Evolutionary conservation across 2,888 invertebrate species (phyloP).

Genomic region (Choristoneura rosaceana): DNA sequence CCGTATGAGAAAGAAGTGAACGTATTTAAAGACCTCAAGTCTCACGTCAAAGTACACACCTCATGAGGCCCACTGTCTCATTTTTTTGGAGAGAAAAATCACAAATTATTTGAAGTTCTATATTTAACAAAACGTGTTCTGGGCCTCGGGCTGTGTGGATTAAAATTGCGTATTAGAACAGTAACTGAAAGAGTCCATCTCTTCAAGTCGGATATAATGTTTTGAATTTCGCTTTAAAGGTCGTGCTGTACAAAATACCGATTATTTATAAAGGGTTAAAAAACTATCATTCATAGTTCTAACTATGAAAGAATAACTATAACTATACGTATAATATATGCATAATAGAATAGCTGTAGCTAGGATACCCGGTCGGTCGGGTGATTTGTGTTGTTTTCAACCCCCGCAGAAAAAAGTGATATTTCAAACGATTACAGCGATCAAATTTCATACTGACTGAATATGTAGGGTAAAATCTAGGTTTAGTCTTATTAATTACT

Average conservation of each 20-base stretch:
- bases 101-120: background rate
- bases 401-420: no score
- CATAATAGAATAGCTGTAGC: no score
- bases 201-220: background rate
- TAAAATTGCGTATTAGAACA: background rate
- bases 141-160: background rate
- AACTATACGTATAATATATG: no score
- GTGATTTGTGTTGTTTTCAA: no score
- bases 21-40: background rate
- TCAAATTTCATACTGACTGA: no score
- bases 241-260: background rate
- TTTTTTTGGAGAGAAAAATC: background rate
- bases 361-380: no score
- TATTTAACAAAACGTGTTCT: background rate
- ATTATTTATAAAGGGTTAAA: background rate
- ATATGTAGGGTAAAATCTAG: no score
- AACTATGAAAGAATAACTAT: background rate
- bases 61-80: background rate
- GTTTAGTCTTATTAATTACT: no score
- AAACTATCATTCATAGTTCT: background rate
- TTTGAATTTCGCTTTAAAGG: background rate
- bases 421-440: no score
- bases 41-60: background rate
- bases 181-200: background rate
- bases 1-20: background rate